Evolutionary conservation across 1,140 invertebrate species (phyloP), one percentile per base, ranked within the genome.

Genomic region (Microplitis demolitor): DNA sequence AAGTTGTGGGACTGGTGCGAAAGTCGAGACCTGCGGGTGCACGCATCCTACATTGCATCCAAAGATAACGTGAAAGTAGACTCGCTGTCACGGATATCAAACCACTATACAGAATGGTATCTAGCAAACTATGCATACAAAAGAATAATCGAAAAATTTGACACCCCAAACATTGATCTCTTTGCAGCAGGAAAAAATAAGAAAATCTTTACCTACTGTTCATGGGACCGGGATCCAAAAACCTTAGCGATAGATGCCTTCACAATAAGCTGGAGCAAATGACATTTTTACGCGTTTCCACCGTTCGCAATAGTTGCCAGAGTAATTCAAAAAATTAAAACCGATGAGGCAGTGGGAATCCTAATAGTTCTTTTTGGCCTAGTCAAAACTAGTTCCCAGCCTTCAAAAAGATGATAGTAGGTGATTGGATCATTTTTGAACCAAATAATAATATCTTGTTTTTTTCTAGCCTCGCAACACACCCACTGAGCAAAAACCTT

Each of bases 201-300:
- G 0, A 63, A 63, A 63, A 39, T 35, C 31, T 14, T 13, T 4
- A 39, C 4, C 4, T 63, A 63, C 31, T 63, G 61, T 8, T 8
- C 61, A 33, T 63, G 61, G 13, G 14, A 63, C 35, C 39, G 61
- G 14, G 61, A 63, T 33, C 61, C 35, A 5, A 33, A 39, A 3
- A 3, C 61, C 4, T 45, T 14, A 5, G 35, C 33, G 11, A 33
- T 63, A 35, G 34, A 63, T 14, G 34, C 72, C 4, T 78, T 78
- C 39, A 78, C 77, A 14, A 66, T 60, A 16, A 24, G 61, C 68
- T 72, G 66, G 74, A 16, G 54, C 24, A 24, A 24, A 24, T 24
- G 24, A 2, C 2, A 24, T 24, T 24, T 24, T 24, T 24, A 24
- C 24, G 24, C 24, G 24, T 58, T 58, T 35, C 39, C 58, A 0